Evolutionary conservation across 2,113 vertebrate genomes (phyloP).

Genomic region (Anser cygnoides): DNA sequence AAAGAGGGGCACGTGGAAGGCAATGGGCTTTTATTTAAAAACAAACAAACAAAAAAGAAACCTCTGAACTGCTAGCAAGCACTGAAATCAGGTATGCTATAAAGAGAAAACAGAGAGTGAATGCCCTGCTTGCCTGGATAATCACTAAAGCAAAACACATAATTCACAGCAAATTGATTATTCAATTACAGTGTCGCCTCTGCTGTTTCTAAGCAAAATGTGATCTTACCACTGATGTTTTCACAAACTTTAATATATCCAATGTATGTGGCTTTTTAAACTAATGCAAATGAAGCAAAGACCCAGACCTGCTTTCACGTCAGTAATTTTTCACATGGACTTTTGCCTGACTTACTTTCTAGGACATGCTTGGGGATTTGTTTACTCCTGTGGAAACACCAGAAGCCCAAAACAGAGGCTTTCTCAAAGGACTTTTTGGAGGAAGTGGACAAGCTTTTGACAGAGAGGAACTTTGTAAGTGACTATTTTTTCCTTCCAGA

Average conservation of each 20-base stretch:
- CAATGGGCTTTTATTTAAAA: not conserved
- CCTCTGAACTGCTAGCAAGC: not conserved
- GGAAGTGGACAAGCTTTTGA: conserved; percentile 93
- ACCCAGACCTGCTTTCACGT: not conserved
- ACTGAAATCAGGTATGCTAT: accelerated
- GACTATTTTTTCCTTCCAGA: not conserved
- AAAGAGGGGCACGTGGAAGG: not conserved
- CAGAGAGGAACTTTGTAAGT: conserved; percentile 97
- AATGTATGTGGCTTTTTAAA: not conserved
- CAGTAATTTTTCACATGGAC: not conserved
- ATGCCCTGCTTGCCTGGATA: not conserved
- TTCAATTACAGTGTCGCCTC: not conserved
- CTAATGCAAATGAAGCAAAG: not conserved
- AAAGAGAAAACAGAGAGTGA: not conserved
- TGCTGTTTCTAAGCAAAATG: not conserved
- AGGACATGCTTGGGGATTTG: conserved; percentile 98
- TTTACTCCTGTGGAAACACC: conserved; percentile 96
- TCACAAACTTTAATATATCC: not conserved
- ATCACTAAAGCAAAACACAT: not conserved
- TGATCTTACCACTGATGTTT: not conserved
- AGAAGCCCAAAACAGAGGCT: conserved; percentile 96
- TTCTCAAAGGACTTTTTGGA: conserved; percentile 96
- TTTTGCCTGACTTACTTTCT: conserved; percentile 29
- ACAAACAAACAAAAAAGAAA: not conserved
- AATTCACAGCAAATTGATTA: not conserved